Evolutionary conservation across 2,888 invertebrate genomes (phyloP).

Genomic region (Ommatoiulus sabulosus): DNA sequence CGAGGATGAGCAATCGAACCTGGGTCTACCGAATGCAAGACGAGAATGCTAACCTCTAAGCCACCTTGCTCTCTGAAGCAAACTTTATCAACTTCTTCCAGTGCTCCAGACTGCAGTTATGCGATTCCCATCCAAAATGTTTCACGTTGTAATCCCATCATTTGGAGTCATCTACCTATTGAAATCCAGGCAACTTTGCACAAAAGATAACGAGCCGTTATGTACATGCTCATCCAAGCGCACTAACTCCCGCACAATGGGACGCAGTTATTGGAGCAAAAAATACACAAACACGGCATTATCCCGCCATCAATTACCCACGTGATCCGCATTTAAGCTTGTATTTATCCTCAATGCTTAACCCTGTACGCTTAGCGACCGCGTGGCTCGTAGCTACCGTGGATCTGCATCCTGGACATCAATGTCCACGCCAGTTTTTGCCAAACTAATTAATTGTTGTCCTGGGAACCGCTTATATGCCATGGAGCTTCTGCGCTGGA

Average conservation of each 20-base stretch:
- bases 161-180: not conserved
- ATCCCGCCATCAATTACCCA: slow-evolving; percentile 15
- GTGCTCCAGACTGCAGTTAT: no score
- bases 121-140: not conserved
- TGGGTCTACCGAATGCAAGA: no score
- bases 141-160: not conserved
- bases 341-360: not conserved
- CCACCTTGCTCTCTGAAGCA: no score
- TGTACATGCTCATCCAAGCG: not conserved
- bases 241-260: not conserved
- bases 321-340: slow-evolving; percentile 10
- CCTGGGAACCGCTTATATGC: not conserved
- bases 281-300: not conserved
- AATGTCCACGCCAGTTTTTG: not conserved
- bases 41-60: no score
- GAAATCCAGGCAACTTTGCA: not conserved
- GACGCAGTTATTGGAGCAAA: slow-evolving; percentile 28
- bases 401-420: not conserved
- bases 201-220: slow-evolving; percentile 16
- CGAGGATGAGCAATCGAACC: no score
- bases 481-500: not conserved
- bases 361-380: not conserved
- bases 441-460: slow-evolving; percentile 10
- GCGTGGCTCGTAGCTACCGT: not conserved
- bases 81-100: no score